Conservation (phyloP, 2,797 vertebrate species). For the Ambastaia sidthimunki region DNA sequence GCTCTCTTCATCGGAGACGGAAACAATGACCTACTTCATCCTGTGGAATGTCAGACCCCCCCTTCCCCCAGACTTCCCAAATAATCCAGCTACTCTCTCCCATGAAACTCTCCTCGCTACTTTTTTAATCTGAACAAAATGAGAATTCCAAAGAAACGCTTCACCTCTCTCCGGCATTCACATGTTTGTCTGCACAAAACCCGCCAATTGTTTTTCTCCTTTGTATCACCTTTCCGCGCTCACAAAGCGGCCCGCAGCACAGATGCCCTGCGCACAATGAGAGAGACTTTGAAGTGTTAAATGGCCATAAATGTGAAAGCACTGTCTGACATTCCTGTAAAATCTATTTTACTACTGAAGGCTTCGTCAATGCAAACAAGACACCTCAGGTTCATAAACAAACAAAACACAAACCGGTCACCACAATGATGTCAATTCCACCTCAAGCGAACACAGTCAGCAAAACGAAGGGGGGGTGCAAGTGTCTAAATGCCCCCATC, state of each 20-base stretch:
- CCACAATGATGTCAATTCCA: conserved; percentile 72
- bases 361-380: conserved; percentile 30
- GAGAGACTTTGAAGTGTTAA: conserved; percentile 75
- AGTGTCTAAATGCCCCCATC: conserved; percentile 68
- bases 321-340: conserved; percentile 64
- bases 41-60: conserved; percentile 79
- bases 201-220: conserved; percentile 12
- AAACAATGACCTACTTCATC: conserved; percentile 87
- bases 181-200: conserved; percentile 28
- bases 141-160: conserved; percentile 77
- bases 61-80: conserved; percentile 46
- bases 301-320: conserved; percentile 71
- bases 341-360: conserved; percentile 42
- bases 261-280: conserved; percentile 63
- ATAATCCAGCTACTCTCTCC: conserved; percentile 65
- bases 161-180: conserved; percentile 66
- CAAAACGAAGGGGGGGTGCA: conserved; percentile 62
- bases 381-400: conserved; percentile 48
- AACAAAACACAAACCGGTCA: conserved; percentile 47
- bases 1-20: conserved; percentile 78
- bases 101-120: conserved; percentile 61
- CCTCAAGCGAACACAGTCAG: conserved; percentile 76
- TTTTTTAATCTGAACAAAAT: conserved; percentile 82
- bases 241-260: conserved; percentile 52
- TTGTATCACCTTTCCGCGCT: conserved; percentile 31